phyloP scores from a whole-genome alignment of 2,113 vertebrate species.

The Solenodon paradoxus region DNA sequence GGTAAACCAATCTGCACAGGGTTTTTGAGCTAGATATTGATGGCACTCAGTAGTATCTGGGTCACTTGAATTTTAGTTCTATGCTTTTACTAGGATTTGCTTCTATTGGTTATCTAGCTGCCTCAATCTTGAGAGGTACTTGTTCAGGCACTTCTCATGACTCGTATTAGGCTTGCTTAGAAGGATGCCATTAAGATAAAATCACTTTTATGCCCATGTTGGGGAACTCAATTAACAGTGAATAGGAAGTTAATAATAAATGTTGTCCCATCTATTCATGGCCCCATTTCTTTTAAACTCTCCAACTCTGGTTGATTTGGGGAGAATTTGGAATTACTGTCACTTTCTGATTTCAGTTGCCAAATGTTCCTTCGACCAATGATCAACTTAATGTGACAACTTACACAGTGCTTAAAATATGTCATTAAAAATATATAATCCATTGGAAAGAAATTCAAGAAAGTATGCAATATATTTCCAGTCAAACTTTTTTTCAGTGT shows the following conservation, averaged over 20 bases:
- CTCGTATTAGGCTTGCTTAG: background rate
- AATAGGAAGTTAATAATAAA: background rate
- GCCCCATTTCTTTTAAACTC: background rate
- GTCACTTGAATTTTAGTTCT: background rate
- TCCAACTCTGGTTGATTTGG: background rate
- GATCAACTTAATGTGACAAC: background rate
- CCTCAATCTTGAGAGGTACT: background rate
- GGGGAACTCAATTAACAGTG: background rate
- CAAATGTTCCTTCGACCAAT: background rate
- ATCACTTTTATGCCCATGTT: background rate
- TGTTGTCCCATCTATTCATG: background rate
- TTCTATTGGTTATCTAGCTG: background rate
- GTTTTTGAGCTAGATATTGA: background rate
- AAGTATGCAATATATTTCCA: background rate
- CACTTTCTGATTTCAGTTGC: background rate
- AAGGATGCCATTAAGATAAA: background rate
- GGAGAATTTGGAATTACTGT: background rate
- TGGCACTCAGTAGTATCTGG: background rate
- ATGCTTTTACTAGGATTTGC: background rate
- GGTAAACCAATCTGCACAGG: background rate
- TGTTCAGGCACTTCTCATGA: background rate
- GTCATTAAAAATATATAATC: background rate
- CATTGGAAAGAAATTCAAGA: background rate
- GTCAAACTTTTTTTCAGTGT: background rate
- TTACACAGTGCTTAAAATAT: background rate